Base-by-base conservation (phyloP, 2,797 vertebrate genomes). In the Microchirus variegatus region DNA sequence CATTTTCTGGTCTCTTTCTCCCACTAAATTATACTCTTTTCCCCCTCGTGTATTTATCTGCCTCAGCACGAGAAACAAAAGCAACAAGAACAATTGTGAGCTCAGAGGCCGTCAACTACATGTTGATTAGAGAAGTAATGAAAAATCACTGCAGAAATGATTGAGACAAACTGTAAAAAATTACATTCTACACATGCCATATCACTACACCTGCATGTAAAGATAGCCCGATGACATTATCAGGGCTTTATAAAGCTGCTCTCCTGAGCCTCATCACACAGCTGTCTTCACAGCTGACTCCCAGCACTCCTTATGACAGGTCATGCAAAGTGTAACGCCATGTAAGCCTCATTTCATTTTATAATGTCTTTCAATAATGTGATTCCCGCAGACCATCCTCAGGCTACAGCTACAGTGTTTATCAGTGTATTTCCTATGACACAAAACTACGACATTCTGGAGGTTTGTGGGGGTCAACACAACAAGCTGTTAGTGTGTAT, bases 51-150 rank as follows among this genome's bases (percentile, higher is more conserved):
- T 35, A 17, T 59, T 14, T 38, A 60, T 48, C 57, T 59, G 50
- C 48, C 18, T 46, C 22, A 14, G 7, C 42, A 63, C 40, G 1
- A 43, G 54, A 50, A 62, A 70, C 38, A 1, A 51, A 36, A 36
- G 61, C 53, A 52, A 49, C 5, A 31, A 57, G 49, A 53, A 22
- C 53, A 68, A 44, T 49, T 45, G 26, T 17, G 69, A 67, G 55
- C 22, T 42, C 50, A 68, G 42, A 15, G 14, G 42, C 15, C 15
- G 8, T 1, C 14, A 12, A 4, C 22, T 22, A 22, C 15, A n/a
- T 15, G 7, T n/a, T 15, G 1, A 43, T 40, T 11, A 40, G 38
- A 40, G 3, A 10, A 40, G 37, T 38, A 9, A 9, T 38, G 3
- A 38, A 38, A 38, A 38, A 12, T 38, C 37, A 38, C 37, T 38